A percentile compares a stretch with the other conserved stretches of the same genome.
Conservation (phyloP, 2,888 invertebrate species). For the Calliopum simillimum region DNA sequence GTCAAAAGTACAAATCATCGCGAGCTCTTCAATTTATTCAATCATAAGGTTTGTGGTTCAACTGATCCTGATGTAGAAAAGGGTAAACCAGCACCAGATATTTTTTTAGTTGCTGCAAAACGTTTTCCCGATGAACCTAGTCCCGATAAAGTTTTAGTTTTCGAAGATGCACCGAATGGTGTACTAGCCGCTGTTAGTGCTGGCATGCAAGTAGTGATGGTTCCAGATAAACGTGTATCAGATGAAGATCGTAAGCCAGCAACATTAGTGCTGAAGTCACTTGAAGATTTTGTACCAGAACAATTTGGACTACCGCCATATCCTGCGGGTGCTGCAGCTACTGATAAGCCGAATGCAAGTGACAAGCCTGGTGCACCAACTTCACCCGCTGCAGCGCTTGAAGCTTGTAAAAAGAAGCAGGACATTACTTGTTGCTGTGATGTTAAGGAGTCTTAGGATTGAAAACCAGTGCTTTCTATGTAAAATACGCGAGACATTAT, state of each 20-base stretch:
- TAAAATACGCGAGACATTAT: too few relatives aligned
- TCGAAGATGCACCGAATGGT: slow-evolving; percentile 94
- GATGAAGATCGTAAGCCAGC: slow-evolving; percentile 71
- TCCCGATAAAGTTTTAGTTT: slow-evolving; percentile 78
- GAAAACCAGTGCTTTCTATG: too few relatives aligned
- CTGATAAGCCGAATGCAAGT: too few relatives aligned
- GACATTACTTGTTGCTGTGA: too few relatives aligned
- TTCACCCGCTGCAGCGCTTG: too few relatives aligned
- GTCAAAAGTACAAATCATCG: slow-evolving; percentile 76
- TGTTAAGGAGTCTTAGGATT: too few relatives aligned
- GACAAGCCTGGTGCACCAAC: too few relatives aligned
- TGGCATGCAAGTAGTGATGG: slow-evolving; percentile 89
- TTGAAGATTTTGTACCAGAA: slow-evolving; percentile 86
- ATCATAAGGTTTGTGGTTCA: slow-evolving; percentile 84
- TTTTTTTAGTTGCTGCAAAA: slow-evolving; percentile 81
- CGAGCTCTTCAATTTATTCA: slow-evolving; percentile 76
- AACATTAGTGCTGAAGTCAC: slow-evolving; percentile 78
- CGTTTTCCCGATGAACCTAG: slow-evolving; percentile 78
- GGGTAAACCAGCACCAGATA: slow-evolving; percentile 92
- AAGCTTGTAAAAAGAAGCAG: too few relatives aligned
- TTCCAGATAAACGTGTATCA: slow-evolving; percentile 75
- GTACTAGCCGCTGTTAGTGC: slow-evolving; percentile 82
- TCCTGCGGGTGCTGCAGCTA: slow-evolving; percentile 43
- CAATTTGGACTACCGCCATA: slow-evolving; percentile 86
- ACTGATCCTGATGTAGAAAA: slow-evolving; percentile 83